Percentiles rank a stretch among this genome's conserved stretches.
These are phyloP conservation scores for Siniperca undulata DNA, from an alignment of 2,797 vertebrate genomes.

Conservation along the genomic window DNA sequence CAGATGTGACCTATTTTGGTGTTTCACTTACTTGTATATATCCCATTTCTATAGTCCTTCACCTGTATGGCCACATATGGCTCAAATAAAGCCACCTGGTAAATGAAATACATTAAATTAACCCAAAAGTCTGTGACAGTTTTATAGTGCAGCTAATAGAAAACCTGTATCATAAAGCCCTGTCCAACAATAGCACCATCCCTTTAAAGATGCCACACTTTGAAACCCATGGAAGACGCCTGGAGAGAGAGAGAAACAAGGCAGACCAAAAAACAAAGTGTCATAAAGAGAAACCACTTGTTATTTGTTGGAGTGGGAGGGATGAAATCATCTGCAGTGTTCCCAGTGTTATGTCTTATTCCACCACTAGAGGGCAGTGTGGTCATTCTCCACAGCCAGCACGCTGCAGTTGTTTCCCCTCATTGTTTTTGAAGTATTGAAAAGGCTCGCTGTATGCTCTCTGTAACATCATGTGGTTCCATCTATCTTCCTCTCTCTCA, in stretches of 20 bases:
- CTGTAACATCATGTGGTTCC: constrained; percentile 63
- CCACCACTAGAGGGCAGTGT: constrained; percentile 67
- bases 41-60: not conserved
- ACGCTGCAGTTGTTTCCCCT: not conserved
- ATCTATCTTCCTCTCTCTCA: constrained; percentile 65
- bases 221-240: not conserved
- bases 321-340: constrained; percentile 50
- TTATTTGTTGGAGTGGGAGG: constrained; percentile 29
- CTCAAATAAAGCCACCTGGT: not conserved
- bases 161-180: not conserved
- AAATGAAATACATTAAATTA: not conserved
- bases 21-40: not conserved
- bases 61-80: not conserved
- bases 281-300: constrained; percentile 23
- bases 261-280: not conserved
- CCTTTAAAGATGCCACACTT: constrained; percentile 1
- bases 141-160: not conserved
- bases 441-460: constrained; percentile 56
- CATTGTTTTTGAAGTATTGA: constrained; percentile 51
- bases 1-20: not conserved
- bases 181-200: not conserved
- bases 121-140: not conserved
- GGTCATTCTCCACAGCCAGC: constrained; percentile 33
- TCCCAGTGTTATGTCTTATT: not conserved
- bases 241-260: not conserved